These are phyloP conservation scores for Acanthococcus lagerstroemiae DNA, from an alignment of 2,888 invertebrate species.

Conservation along the genomic window DNA sequence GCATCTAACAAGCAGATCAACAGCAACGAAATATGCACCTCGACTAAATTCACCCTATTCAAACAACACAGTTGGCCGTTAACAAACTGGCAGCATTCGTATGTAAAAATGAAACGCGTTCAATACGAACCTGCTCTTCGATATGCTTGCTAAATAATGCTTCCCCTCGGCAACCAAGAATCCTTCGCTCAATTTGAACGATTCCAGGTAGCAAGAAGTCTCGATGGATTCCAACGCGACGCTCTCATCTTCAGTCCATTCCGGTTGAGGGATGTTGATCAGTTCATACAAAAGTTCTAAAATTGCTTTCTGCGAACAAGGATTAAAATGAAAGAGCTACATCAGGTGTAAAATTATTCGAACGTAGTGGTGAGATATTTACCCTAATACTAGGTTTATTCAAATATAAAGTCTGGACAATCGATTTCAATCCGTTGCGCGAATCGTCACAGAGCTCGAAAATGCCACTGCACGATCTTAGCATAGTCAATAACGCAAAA, in stretches of 20 bases:
- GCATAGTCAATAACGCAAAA: constrained; percentile 55
- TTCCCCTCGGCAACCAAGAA: constrained; percentile 91
- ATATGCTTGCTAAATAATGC: constrained; percentile 72
- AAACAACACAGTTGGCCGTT: constrained; percentile 12
- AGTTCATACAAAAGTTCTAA: constrained; percentile 85
- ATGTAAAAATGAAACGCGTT: too few relatives aligned
- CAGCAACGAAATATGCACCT: constrained; percentile 80
- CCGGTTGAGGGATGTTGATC: constrained; percentile 68
- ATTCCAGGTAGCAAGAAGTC: constrained; percentile 62
- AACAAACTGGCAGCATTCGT: too few relatives aligned
- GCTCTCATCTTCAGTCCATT: constrained; percentile 86
- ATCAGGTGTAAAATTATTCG: too few relatives aligned
- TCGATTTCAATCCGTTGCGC: constrained; percentile 30
- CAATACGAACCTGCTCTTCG: constrained; percentile 46
- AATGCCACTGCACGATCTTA: constrained; percentile 87
- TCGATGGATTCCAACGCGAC: constrained; percentile 80
- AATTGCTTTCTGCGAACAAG: constrained; percentile 63
- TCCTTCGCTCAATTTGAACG: constrained; percentile 83
- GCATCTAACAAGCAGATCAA: constrained; percentile 80
- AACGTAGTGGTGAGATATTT: constrained; percentile 44
- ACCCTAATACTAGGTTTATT: constrained; percentile 47
- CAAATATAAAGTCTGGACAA: constrained; percentile 31
- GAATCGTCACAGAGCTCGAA: constrained; percentile 64
- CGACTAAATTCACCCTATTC: constrained; percentile 74
- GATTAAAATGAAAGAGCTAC: too few relatives aligned